phyloP scores from a whole-genome alignment of 2,113 vertebrate genomes.

The mouse (Mus musculus) region GRCm39 chr5:117173001-117173500 shows the following conservation, averaged over 20 bases:
- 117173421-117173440: background rate
- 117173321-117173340: background rate
- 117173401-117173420: background rate
- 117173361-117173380: background rate
- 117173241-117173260: background rate
- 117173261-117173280: background rate
- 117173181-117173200: background rate
- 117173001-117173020: background rate
- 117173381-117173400: background rate
- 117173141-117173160: fast-evolving
- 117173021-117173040: background rate
- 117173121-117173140: background rate
- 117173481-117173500: constrained; percentile 40
- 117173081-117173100: background rate
- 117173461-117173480: background rate
- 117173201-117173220: background rate
- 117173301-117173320: background rate
- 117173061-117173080: background rate
- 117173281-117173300: background rate
- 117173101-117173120: background rate
- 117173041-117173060: background rate
- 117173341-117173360: background rate
- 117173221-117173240: background rate
- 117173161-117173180: background rate
- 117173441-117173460: background rate